phyloP scores from a whole-genome alignment of 1,140 invertebrate genomes.

The Pseudomyrmex flavicornis region DNA sequence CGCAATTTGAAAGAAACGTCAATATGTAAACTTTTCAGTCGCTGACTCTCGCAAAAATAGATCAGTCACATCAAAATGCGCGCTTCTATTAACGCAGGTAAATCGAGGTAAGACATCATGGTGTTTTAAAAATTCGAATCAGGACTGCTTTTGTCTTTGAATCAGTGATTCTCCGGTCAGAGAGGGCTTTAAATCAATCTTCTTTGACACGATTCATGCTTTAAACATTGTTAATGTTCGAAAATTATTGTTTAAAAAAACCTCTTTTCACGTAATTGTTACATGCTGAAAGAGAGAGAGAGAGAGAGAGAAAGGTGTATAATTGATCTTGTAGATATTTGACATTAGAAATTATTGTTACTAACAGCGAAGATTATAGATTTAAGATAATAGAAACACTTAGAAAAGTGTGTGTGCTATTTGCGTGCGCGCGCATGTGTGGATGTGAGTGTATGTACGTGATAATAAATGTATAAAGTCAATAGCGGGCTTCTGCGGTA shows the following conservation, averaged over 20 bases:
- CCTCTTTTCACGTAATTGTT: not conserved
- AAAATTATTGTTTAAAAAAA: not conserved
- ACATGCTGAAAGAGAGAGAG: not conserved
- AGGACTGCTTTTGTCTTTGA: not conserved
- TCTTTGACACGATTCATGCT: not conserved
- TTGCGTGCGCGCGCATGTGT: too few species aligned
- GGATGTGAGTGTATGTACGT: too few species aligned
- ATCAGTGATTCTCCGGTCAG: not conserved
- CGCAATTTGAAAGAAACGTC: not conserved
- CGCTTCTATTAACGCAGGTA: too few species aligned
- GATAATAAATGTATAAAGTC: conserved; percentile 66
- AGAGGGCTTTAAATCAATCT: conserved; percentile 8
- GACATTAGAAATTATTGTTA: conserved; percentile 13
- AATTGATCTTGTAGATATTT: conserved; percentile 52
- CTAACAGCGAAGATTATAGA: conserved; percentile 44
- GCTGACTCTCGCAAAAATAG: conserved; percentile 48
- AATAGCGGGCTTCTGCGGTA: conserved; percentile 67
- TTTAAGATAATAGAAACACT: conserved; percentile 58
- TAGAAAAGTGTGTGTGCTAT: conserved; percentile 48
- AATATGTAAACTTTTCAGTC: conserved; percentile 47
- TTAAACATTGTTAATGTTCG: not conserved
- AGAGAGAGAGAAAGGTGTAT: conserved; percentile 3
- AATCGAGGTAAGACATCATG: not conserved
- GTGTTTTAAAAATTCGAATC: conserved; percentile 4
- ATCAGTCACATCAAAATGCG: not conserved